These are phyloP conservation scores for Hippopotamus amphibius DNA, from an alignment of 2,113 vertebrate genomes.

Conservation along the genomic window DNA sequence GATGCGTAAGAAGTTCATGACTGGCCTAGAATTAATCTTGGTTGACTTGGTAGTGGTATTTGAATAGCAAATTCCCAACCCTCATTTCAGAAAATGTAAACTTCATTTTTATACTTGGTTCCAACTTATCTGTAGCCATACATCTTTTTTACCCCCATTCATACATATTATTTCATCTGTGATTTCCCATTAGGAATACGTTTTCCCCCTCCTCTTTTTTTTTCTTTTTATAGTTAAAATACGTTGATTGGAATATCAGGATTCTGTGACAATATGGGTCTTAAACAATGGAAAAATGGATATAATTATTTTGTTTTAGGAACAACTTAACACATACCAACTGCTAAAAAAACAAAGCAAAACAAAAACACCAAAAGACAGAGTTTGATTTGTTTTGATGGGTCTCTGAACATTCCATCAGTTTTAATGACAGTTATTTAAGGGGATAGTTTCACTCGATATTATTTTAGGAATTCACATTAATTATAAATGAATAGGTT, in stretches of 20 bases:
- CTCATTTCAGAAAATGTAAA: not conserved
- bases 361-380: not conserved
- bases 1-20: not conserved
- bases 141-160: not conserved
- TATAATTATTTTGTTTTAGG: not conserved
- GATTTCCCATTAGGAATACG: not conserved
- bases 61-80: not conserved
- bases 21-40: not conserved
- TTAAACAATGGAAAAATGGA: conserved; percentile 4
- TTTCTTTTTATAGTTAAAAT: not conserved
- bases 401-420: not conserved
- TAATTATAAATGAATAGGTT: not conserved
- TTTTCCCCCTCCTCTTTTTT: not conserved
- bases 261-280: not conserved
- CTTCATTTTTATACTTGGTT: not conserved
- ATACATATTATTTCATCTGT: not conserved
- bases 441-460: not conserved
- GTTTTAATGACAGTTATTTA: not conserved
- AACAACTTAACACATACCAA: not conserved
- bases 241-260: not conserved
- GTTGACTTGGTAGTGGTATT: not conserved
- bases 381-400: not conserved
- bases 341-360: not conserved
- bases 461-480: not conserved
- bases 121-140: not conserved